These are phyloP conservation scores for Dryococelus australis DNA, from an alignment of 2,888 invertebrate genomes.

Conservation along the genomic window DNA sequence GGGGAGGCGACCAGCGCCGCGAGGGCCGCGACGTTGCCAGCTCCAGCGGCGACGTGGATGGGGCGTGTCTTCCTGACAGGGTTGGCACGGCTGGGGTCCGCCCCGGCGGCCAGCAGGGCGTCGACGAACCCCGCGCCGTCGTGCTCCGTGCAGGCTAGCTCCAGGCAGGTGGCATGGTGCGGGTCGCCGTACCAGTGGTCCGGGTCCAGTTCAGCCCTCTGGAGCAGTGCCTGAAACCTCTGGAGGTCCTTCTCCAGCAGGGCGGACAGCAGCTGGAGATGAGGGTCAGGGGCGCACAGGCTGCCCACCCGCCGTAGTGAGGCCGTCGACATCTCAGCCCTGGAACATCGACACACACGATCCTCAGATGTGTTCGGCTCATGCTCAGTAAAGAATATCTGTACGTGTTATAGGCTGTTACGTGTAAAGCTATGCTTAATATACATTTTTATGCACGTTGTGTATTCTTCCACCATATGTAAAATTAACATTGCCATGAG, in stretches of 20 bases:
- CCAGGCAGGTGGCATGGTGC: constrained; percentile 67
- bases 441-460: no score
- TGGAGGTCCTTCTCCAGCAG: constrained; percentile 63
- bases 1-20: constrained; percentile 57
- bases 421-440: no score
- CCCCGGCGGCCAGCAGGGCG: constrained; percentile 66
- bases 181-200: constrained; percentile 66
- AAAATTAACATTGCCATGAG: no score
- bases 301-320: constrained; percentile 56
- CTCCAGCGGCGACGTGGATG: constrained; percentile 70
- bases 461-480: no score
- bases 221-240: constrained; percentile 63
- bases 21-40: constrained; percentile 62
- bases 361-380: no score
- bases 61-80: constrained; percentile 66
- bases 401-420: no score
- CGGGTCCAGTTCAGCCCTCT: constrained; percentile 60
- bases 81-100: constrained; percentile 67
- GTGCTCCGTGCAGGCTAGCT: constrained; percentile 63
- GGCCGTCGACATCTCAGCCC: neutral
- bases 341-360: neutral
- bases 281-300: constrained; percentile 45
- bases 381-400: no score
- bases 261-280: constrained; percentile 62
- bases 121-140: constrained; percentile 65